Percentiles rank a stretch among this genome's conserved stretches.
Evolutionary conservation across 2,888 invertebrate species (phyloP).

Genomic region (Pachycephus smyrnensis): DNA sequence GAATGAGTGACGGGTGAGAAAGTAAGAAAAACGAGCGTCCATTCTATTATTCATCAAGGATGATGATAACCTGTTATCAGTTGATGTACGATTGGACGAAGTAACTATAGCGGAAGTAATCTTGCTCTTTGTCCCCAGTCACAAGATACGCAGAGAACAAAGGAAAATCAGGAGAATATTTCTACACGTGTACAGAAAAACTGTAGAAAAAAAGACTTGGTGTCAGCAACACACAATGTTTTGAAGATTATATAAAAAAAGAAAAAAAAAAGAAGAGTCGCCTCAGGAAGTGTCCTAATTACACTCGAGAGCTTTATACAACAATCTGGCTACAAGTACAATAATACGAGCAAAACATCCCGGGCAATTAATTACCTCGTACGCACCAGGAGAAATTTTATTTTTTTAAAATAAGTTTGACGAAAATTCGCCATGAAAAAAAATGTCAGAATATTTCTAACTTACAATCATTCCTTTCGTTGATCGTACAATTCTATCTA

Average conservation of each 20-base stretch:
- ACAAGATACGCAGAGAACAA: background rate
- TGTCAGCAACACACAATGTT: background rate
- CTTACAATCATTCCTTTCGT: background rate
- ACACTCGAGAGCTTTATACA: slow-evolving; percentile 38
- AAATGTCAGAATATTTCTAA: background rate
- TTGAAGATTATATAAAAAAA: background rate
- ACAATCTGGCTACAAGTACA: slow-evolving; percentile 25
- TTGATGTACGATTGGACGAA: background rate
- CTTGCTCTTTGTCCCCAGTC: background rate
- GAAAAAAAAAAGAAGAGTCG: background rate
- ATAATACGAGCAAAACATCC: too few species aligned
- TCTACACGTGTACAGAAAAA: background rate
- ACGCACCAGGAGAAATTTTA: background rate
- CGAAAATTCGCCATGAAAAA: background rate
- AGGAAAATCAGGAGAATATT: background rate
- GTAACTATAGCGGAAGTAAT: background rate
- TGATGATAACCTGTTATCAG: background rate
- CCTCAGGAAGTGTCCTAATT: slow-evolving; percentile 45
- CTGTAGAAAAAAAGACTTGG: background rate
- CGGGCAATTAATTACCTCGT: background rate
- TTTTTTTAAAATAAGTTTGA: background rate
- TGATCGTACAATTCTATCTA: background rate
- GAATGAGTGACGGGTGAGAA: background rate
- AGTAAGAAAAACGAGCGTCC: background rate
- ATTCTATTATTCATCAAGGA: background rate